phyloP scores from a whole-genome alignment of 2,888 invertebrate species.

The Pegoplata infirma region DNA sequence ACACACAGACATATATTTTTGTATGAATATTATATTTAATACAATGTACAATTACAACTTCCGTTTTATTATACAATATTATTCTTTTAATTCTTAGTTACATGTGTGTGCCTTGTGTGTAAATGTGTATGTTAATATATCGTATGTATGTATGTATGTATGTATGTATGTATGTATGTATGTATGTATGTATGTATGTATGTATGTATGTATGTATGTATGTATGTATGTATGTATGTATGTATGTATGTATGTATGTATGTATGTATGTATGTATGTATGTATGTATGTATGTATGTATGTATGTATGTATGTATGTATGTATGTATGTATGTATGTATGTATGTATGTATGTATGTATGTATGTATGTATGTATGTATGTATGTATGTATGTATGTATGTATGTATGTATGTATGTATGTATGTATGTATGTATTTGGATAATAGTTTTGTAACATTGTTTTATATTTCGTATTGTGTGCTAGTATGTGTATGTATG shows the following conservation, averaged over 20 bases:
- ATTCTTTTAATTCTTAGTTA: conserved; percentile 45
- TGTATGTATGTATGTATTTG: conserved; percentile 4
- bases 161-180: conserved; percentile 19
- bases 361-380: too few species aligned
- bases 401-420: too few species aligned
- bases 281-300: conserved; percentile 25
- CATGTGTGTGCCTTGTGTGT: too few species aligned
- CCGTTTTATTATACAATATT: conserved; percentile 41
- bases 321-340: neutral
- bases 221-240: conserved; percentile 25
- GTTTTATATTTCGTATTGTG: conserved; percentile 34
- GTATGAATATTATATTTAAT: too few species aligned
- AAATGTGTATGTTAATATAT: neutral
- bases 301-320: conserved; percentile 19
- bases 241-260: conserved; percentile 25
- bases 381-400: too few species aligned
- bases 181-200: conserved; percentile 23
- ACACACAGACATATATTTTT: too few species aligned
- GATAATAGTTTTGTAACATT: conserved; percentile 55
- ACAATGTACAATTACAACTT: conserved; percentile 37
- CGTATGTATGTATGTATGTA: conserved; percentile 10
- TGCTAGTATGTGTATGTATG: too few species aligned
- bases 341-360: too few species aligned
- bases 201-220: conserved; percentile 21
- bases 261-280: conserved; percentile 23